A percentile compares a stretch with the other conserved stretches of the same genome.
These are phyloP conservation scores for Helicoverpa armigera DNA, from an alignment of 1,140 invertebrate species.

Conservation along the genomic window DNA sequence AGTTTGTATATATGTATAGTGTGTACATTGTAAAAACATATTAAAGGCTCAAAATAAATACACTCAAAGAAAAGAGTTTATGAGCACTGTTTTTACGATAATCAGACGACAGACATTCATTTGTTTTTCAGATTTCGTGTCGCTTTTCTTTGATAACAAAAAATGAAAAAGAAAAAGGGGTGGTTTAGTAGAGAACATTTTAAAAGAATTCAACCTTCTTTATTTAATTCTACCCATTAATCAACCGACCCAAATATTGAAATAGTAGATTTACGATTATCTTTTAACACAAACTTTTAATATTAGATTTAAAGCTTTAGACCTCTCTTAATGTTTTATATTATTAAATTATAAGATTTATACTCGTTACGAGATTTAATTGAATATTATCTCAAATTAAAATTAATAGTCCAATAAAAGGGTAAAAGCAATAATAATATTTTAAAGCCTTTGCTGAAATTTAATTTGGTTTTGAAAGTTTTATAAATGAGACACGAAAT, in stretches of 20 bases:
- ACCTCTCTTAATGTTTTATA: slow-evolving; percentile 2
- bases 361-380: slow-evolving; percentile 9
- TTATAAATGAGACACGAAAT: too few species aligned
- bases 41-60: too few species aligned
- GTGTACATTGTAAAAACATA: too few species aligned
- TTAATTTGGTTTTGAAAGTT: not conserved
- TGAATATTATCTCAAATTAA: slow-evolving; percentile 5
- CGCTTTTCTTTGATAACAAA: too few species aligned
- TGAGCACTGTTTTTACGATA: not conserved
- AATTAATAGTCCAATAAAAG: slow-evolving; percentile 23
- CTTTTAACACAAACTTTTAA: not conserved
- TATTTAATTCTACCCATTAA: too few species aligned
- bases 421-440: slow-evolving; percentile 17
- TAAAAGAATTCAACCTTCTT: too few species aligned
- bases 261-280: not conserved
- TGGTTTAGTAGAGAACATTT: too few species aligned
- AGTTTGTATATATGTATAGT: too few species aligned
- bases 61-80: not conserved
- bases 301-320: not conserved
- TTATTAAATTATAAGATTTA: slow-evolving; percentile 5
- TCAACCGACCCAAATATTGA: too few species aligned
- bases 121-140: too few species aligned
- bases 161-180: too few species aligned
- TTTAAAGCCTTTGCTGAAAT: slow-evolving; percentile 15
- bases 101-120: too few species aligned